Evolutionary conservation across 2,888 invertebrate species (phyloP).

Genomic region (Noctua janthina): DNA sequence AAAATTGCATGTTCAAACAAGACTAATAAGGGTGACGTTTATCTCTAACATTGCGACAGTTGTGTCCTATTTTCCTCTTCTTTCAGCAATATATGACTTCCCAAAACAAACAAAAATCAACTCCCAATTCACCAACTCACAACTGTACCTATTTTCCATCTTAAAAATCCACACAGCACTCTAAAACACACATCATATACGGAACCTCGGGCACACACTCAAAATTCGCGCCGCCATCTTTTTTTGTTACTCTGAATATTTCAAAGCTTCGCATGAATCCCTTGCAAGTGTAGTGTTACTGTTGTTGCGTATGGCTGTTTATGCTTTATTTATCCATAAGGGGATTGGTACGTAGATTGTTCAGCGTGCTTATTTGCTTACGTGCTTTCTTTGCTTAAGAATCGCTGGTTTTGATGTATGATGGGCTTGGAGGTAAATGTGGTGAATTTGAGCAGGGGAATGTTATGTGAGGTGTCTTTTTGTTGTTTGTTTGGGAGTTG

Average conservation of each 20-base stretch:
- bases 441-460: slow-evolving; percentile 17
- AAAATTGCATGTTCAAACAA: background rate
- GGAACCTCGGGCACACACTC: slow-evolving; percentile 40
- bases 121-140: background rate
- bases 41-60: background rate
- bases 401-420: slow-evolving; percentile 48
- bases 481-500: background rate
- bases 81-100: background rate
- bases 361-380: slow-evolving; percentile 62
- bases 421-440: slow-evolving; percentile 38
- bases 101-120: background rate
- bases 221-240: slow-evolving; percentile 33
- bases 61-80: background rate
- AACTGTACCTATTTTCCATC: background rate
- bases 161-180: slow-evolving; percentile 6
- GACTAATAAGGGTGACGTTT: background rate
- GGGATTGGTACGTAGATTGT: slow-evolving; percentile 61
- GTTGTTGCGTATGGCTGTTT: slow-evolving; percentile 56
- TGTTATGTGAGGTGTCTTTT: background rate
- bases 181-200: slow-evolving; percentile 26
- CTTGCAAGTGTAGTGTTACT: slow-evolving; percentile 54
- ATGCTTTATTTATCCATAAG: slow-evolving; percentile 64
- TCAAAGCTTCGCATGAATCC: slow-evolving; percentile 59
- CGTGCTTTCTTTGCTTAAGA: slow-evolving; percentile 44
- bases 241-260: slow-evolving; percentile 61